A percentile compares a stretch with the other conserved stretches of the same genome.
Conservation (phyloP, 2,888 invertebrate species). For the Hesperia comma region DNA sequence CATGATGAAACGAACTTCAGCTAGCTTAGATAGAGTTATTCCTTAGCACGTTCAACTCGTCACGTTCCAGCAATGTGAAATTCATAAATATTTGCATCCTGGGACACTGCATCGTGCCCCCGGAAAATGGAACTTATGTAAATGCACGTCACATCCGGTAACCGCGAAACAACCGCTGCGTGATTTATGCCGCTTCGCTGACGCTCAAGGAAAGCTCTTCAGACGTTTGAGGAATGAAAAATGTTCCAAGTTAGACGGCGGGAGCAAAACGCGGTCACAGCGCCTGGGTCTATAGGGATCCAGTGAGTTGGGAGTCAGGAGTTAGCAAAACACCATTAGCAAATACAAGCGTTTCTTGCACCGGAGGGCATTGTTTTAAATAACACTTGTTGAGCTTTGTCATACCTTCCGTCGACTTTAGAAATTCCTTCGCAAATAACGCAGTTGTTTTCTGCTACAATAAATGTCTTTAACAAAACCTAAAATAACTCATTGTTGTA, state of each 20-base stretch:
- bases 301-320: not conserved
- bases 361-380: not conserved
- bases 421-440: no score
- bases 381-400: not conserved
- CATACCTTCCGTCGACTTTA: no score
- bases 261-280: not conserved
- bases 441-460: no score
- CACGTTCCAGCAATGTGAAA: not conserved
- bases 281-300: not conserved
- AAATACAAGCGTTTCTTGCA: not conserved
- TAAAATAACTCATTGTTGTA: no score
- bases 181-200: slow-evolving; percentile 21
- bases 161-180: slow-evolving; percentile 24
- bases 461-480: no score
- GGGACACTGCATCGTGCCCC: slow-evolving; percentile 4
- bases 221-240: slow-evolving; percentile 22
- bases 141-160: slow-evolving; percentile 19
- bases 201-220: slow-evolving; percentile 25
- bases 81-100: slow-evolving; percentile 10
- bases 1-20: no score
- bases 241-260: slow-evolving; percentile 11
- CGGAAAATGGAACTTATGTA: slow-evolving; percentile 19
- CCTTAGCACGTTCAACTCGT: not conserved
- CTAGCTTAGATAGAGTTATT: no score
- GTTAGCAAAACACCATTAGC: not conserved